Percentiles rank a stretch among this genome's conserved stretches.
Evolutionary conservation across 1,140 invertebrate genomes (phyloP).

Genomic region (Drosophila takahashii): DNA sequence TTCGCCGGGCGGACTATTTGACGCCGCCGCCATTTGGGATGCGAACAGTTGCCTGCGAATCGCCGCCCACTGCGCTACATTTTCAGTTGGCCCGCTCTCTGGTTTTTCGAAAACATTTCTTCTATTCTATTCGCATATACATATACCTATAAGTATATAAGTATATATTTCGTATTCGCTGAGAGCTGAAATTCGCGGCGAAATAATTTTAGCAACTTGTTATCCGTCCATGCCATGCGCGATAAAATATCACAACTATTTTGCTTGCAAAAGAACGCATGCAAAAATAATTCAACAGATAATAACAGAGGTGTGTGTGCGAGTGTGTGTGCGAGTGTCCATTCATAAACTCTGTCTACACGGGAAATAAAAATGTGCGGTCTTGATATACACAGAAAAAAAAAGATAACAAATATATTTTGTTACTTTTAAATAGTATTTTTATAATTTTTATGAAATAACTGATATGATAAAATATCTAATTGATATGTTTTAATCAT

Average conservation of each 20-base stretch:
- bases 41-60: conserved; percentile 60
- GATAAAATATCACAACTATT: conserved; percentile 85
- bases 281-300: conserved; percentile 84
- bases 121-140: not conserved
- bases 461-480: no score
- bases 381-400: not conserved
- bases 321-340: conserved; percentile 2
- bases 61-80: conserved; percentile 37
- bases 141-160: not conserved
- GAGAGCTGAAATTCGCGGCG: conserved; percentile 77
- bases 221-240: conserved; percentile 85
- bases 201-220: conserved; percentile 83
- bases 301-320: conserved; percentile 67
- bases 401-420: no score
- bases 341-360: conserved; percentile 14
- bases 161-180: conserved; percentile 54
- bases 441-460: no score
- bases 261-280: conserved; percentile 85
- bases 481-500: no score
- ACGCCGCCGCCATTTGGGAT: conserved; percentile 18
- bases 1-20: conserved; percentile 50
- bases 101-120: not conserved
- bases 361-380: not conserved
- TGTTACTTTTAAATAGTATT: no score
- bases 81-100: conserved; percentile 14